Evolutionary conservation across 2,113 vertebrate genomes (phyloP).

Genomic region (Melozone crissalis): DNA sequence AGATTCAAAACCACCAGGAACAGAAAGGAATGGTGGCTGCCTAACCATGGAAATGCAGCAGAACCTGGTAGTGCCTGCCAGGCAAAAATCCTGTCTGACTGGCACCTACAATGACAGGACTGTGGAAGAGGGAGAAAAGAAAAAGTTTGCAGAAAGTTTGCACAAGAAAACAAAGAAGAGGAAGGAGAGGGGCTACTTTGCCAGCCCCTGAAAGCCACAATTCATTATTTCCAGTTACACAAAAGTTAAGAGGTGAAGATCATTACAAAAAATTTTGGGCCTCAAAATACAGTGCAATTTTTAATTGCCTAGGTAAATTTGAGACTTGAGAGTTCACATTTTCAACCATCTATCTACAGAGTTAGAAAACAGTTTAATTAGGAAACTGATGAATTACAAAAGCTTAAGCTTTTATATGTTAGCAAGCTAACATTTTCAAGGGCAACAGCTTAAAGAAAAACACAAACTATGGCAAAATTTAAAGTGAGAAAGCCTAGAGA

Average conservation of each 20-base stretch:
- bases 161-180: background rate
- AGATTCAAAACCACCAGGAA: background rate
- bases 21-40: background rate
- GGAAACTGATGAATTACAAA: background rate
- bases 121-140: background rate
- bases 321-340: background rate
- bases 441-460: background rate
- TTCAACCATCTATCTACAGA: background rate
- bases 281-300: background rate
- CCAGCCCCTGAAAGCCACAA: background rate
- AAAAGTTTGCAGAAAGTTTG: background rate
- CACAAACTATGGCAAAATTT: background rate
- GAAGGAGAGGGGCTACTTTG: background rate
- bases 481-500: background rate
- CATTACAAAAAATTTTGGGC: background rate
- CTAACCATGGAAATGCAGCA: background rate
- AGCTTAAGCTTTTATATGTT: background rate
- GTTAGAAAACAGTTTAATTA: background rate
- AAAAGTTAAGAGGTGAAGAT: background rate
- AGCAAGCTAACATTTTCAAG: background rate
- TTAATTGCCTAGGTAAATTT: background rate
- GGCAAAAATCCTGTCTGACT: background rate
- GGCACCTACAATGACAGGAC: accelerated
- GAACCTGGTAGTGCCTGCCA: background rate
- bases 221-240: background rate